Conservation (phyloP, 2,113 vertebrate genomes). For the Vidua chalybeata region DNA sequence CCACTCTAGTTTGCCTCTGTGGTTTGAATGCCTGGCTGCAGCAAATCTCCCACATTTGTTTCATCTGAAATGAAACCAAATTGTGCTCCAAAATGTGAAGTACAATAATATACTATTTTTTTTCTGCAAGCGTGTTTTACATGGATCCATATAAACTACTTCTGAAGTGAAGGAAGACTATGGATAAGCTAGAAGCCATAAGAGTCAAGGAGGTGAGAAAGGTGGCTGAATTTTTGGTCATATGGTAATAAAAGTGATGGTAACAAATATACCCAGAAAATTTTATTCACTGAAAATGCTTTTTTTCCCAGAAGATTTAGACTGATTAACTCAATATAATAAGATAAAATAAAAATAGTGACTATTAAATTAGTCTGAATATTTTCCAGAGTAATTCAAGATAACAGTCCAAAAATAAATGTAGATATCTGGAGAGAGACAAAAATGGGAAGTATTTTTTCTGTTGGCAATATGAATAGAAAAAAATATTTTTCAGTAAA, state of each 20-base stretch:
- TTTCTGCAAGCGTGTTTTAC: background rate
- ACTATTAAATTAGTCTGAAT: background rate
- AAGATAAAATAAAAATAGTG: background rate
- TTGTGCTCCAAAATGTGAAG: rapidly evolving
- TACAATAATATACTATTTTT: background rate
- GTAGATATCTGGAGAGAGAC: background rate
- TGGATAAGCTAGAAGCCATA: background rate
- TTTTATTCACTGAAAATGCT: background rate
- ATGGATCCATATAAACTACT: background rate
- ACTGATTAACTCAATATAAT: background rate
- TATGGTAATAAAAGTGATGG: background rate
- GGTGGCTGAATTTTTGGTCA: background rate
- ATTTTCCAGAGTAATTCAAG: background rate
- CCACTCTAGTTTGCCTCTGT: background rate
- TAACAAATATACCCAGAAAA: background rate
- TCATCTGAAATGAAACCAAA: background rate
- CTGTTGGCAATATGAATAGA: background rate
- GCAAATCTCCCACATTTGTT: background rate
- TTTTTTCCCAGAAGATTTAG: background rate
- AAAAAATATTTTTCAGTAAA: background rate
- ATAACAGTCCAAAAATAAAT: background rate
- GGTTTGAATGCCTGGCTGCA: background rate
- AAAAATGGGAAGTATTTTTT: background rate
- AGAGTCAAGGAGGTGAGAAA: background rate
- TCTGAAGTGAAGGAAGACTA: background rate